phyloP scores from a whole-genome alignment of 35 echinoderm and acorn worm genomes.

The Anneissia japonica region DNA sequence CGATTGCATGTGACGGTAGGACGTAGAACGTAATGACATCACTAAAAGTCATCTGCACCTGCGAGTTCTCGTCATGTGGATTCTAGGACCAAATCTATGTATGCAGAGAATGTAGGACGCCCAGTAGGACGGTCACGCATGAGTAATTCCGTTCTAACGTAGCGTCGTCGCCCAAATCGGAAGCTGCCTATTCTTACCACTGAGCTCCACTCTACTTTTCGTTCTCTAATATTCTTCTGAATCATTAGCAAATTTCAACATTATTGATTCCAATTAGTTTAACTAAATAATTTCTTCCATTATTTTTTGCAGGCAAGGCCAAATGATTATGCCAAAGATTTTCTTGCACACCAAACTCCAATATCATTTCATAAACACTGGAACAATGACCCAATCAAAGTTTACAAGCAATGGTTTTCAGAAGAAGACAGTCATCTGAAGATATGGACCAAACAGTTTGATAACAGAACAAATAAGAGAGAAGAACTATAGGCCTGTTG shows the following conservation, averaged over 20 bases:
- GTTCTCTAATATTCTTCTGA: background rate
- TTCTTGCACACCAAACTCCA: constrained; percentile 69
- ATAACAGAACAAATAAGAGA: background rate
- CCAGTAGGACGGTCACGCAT: too few species aligned
- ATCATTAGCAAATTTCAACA: background rate
- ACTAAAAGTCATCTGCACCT: too few species aligned
- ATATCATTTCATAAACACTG: constrained; percentile 92
- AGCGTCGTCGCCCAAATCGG: background rate
- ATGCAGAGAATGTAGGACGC: too few species aligned
- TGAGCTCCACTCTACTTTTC: background rate
- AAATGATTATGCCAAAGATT: constrained; percentile 60
- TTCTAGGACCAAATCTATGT: too few species aligned
- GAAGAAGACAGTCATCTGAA: constrained; percentile 39
- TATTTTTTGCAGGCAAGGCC: constrained; percentile 54
- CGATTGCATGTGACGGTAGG: too few species aligned
- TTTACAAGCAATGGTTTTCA: constrained; percentile 73
- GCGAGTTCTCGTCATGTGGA: too few species aligned
- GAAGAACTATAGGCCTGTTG: background rate
- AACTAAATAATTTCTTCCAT: background rate
- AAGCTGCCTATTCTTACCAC: background rate
- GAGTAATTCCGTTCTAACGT: background rate
- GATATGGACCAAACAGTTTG: background rate
- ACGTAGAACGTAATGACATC: too few species aligned
- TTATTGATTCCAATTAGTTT: background rate
- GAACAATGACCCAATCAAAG: constrained; percentile 55